A percentile compares a stretch with the other conserved stretches of the same genome.
phyloP scores from a whole-genome alignment of 2,888 invertebrate species.

The Argyresthia albistria region DNA sequence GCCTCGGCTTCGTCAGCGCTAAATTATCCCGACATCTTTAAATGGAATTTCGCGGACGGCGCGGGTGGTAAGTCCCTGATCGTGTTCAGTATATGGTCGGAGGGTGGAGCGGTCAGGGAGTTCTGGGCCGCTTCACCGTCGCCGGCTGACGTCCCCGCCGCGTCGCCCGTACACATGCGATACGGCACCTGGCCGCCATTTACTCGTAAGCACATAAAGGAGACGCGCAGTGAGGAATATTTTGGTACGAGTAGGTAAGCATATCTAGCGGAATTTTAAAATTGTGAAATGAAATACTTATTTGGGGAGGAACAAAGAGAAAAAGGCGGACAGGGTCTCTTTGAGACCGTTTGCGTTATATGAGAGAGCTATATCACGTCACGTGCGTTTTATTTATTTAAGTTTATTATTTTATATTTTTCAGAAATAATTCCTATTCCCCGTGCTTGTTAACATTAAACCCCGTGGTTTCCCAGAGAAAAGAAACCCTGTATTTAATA shows the following conservation, averaged over 20 bases:
- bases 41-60: conserved; percentile 63
- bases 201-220: conserved; percentile 10
- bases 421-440: no score
- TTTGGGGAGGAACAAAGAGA: no score
- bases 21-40: conserved; percentile 71
- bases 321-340: not conserved
- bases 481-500: no score
- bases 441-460: no score
- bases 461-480: no score
- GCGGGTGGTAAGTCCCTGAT: conserved; percentile 30
- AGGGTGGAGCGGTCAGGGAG: conserved; percentile 26
- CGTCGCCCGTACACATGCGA: conserved; percentile 35
- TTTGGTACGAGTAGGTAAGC: not conserved
- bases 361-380: no score
- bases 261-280: no score
- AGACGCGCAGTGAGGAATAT: not conserved
- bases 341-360: not conserved
- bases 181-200: conserved; percentile 45
- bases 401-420: no score
- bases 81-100: conserved; percentile 32
- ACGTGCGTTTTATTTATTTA: no score
- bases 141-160: conserved; percentile 22
- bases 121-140: conserved; percentile 23
- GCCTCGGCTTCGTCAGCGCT: conserved; percentile 64
- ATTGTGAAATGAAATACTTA: no score